Percentiles rank a stretch among this genome's conserved stretches.
phyloP scores from a whole-genome alignment of 2,113 vertebrate genomes.

The Leiothrix lutea region DNA sequence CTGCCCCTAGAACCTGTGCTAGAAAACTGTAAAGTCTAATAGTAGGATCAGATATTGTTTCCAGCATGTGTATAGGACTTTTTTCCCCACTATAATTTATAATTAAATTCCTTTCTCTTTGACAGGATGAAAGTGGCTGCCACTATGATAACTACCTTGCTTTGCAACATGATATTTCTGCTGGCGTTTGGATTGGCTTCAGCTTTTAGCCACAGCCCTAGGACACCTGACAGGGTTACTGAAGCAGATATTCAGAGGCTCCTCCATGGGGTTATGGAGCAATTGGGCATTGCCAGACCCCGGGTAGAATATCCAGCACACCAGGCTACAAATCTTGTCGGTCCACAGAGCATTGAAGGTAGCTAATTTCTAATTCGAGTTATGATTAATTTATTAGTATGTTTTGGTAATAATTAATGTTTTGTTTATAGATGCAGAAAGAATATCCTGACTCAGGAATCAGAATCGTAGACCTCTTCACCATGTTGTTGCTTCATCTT shows the following conservation, averaged over 20 bases:
- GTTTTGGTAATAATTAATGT: background rate
- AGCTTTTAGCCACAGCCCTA: slow-evolving; percentile 78
- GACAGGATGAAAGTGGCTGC: slow-evolving; percentile 48
- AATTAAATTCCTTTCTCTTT: background rate
- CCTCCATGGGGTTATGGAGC: slow-evolving; percentile 96
- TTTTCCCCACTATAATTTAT: background rate
- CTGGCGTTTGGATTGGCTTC: slow-evolving; percentile 70
- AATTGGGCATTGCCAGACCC: slow-evolving; percentile 92
- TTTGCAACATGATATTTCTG: slow-evolving; percentile 69
- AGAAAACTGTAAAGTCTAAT: background rate
- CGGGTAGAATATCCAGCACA: slow-evolving; percentile 95
- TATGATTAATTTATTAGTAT: background rate
- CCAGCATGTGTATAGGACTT: fast-evolving
- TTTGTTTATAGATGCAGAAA: background rate
- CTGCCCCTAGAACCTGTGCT: background rate
- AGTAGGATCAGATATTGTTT: background rate
- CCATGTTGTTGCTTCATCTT: background rate
- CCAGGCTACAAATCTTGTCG: slow-evolving; percentile 93
- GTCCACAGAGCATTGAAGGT: slow-evolving; percentile 97
- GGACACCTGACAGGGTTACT: slow-evolving; percentile 84
- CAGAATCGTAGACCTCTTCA: background rate
- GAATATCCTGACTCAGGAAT: background rate
- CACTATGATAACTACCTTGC: slow-evolving; percentile 1
- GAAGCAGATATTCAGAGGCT: slow-evolving; percentile 94
- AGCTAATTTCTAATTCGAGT: background rate